These are phyloP conservation scores for Hybognathus amarus DNA, from an alignment of 2,797 vertebrate genomes.

Conservation along the genomic window DNA sequence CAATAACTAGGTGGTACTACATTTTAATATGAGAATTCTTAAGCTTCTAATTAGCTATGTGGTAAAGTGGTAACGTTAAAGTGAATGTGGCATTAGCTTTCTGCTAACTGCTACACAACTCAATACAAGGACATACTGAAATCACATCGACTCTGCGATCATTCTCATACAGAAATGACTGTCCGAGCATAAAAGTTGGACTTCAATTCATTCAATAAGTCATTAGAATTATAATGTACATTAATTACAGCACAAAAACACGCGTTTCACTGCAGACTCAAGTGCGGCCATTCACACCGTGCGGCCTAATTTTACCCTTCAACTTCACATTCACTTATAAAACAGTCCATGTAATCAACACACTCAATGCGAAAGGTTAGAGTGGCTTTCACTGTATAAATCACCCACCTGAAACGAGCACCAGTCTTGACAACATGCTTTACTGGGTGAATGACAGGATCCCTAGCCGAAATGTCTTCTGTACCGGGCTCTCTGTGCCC, in stretches of 20 bases:
- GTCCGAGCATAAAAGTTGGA: not conserved
- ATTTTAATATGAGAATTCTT: not conserved
- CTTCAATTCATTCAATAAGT: not conserved
- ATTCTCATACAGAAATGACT: not conserved
- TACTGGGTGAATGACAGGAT: conserved; percentile 59
- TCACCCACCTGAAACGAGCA: conserved; percentile 74
- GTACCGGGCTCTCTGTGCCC: conserved; percentile 75
- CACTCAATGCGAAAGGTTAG: too few species aligned
- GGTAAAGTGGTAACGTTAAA: not conserved
- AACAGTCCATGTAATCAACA: not conserved
- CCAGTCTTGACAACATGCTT: conserved; percentile 79
- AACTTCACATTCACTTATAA: conserved; percentile 56
- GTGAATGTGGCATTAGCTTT: conserved; percentile 9
- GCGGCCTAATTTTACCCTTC: conserved; percentile 83
- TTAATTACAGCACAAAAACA: not conserved
- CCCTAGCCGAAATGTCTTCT: conserved; percentile 33
- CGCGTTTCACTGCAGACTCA: not conserved
- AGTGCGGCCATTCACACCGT: conserved; percentile 52
- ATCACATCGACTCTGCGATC: not conserved
- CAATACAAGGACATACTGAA: conserved; percentile 36
- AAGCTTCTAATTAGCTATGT: not conserved
- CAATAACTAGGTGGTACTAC: not conserved
- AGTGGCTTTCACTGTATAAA: not conserved
- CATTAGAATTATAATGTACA: not conserved
- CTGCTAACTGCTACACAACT: conserved; percentile 36